phyloP scores from a whole-genome alignment of 1,140 invertebrate species.

The Atta cephalotes region DNA sequence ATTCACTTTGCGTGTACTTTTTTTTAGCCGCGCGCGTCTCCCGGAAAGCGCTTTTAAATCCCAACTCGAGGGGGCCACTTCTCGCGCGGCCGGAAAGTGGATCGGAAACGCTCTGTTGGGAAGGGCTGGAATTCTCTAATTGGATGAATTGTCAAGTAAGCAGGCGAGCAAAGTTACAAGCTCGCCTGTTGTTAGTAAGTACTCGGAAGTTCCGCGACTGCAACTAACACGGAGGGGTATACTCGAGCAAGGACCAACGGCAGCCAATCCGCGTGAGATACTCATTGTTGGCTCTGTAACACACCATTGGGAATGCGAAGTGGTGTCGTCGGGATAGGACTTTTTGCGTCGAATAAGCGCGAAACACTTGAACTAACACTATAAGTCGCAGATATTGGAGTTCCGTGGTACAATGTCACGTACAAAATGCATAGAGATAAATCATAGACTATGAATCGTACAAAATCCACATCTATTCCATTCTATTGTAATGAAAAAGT shows the following conservation, averaged over 20 bases:
- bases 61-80: neutral
- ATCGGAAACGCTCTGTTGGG: conserved; percentile 18
- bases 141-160: conserved; percentile 72
- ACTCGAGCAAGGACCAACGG: conserved; percentile 15
- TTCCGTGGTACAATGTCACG: neutral
- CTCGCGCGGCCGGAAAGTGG: conserved; percentile 22
- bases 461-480: neutral
- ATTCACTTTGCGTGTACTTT: conserved; percentile 9
- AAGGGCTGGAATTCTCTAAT: conserved; percentile 66
- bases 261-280: conserved; percentile 53
- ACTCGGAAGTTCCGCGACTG: conserved; percentile 30
- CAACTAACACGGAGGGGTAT: conserved; percentile 6
- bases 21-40: neutral
- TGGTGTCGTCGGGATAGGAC: neutral
- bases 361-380: conserved; percentile 19
- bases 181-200: conserved; percentile 68
- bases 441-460: neutral
- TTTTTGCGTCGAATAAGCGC: neutral
- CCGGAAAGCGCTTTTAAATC: conserved; percentile 51
- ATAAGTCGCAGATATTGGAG: neutral
- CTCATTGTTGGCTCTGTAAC: conserved; percentile 15
- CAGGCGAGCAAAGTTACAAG: conserved; percentile 53
- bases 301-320: neutral
- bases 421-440: neutral
- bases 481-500: neutral